A percentile compares a stretch with the other conserved stretches of the same genome.
These are phyloP conservation scores for Caenorhabditis afra DNA, from an alignment of 2,888 invertebrate species.

Conservation along the genomic window DNA sequence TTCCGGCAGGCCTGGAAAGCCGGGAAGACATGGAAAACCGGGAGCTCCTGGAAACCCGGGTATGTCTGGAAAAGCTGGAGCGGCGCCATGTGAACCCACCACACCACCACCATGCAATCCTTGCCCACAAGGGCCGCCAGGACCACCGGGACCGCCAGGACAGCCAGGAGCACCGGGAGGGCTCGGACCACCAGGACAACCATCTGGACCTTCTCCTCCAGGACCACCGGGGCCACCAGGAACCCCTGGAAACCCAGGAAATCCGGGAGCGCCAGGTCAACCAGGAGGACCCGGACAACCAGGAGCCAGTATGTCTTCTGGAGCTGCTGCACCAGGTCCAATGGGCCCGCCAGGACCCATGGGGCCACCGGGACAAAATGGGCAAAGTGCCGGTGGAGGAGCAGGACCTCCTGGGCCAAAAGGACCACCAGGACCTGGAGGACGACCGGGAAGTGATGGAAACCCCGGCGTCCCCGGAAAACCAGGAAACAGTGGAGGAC, in stretches of 20 bases:
- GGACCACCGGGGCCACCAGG: slow-evolving; percentile 35
- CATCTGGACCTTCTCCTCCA: slow-evolving; percentile 8
- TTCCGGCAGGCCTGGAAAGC: slow-evolving; percentile 33
- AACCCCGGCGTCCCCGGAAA: slow-evolving; percentile 53
- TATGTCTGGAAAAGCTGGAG: slow-evolving; percentile 15
- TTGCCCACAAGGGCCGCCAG: slow-evolving; percentile 45
- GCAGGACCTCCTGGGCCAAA: slow-evolving; percentile 52
- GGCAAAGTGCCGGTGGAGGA: slow-evolving; percentile 20
- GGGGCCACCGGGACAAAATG: slow-evolving; percentile 67
- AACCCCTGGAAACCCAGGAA: slow-evolving; percentile 27
- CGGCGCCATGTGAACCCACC: slow-evolving; percentile 25
- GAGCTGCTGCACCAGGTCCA: slow-evolving; percentile 17
- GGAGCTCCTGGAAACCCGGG: slow-evolving; percentile 47
- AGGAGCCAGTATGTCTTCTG: slow-evolving; percentile 4
- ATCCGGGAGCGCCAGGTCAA: slow-evolving; percentile 8
- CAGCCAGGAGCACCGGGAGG: slow-evolving; percentile 3
- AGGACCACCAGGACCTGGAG: slow-evolving; percentile 59
- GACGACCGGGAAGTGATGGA: slow-evolving; percentile 55
- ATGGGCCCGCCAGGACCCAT: slow-evolving; percentile 63
- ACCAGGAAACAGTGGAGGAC: slow-evolving; percentile 46
- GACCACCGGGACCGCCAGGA: not conserved
- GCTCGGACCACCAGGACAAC: slow-evolving; percentile 14
- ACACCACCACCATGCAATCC: slow-evolving; percentile 49
- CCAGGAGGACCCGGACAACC: slow-evolving; percentile 15
- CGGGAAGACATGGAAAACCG: slow-evolving; percentile 51